Evolutionary conservation across 2,113 vertebrate genomes (phyloP), one percentile per base, ranked within the genome.

Genomic region (Uropsilus gracilis): DNA sequence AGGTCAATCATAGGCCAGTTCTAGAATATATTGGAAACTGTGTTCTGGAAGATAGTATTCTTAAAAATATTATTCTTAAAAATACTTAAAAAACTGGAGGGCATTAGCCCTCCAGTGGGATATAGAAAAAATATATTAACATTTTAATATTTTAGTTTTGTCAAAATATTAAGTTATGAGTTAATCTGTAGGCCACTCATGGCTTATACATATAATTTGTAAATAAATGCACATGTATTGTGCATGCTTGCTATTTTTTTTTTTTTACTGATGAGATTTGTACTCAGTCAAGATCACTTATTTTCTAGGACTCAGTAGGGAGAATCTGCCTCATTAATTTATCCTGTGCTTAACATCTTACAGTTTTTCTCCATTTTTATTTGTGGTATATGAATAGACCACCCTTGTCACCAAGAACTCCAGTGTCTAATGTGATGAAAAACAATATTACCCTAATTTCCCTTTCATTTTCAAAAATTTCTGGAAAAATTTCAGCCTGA

Each of bases 311-410:
- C 28, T 28, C 59, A 95, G 69, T 34, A 63, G 78, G 42, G 78
- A 94, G 34, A 86, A 55, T 59, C 73, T 75, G 92, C 82, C 48
- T 91, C 95, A 68, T 94, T 97, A 94, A 95, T 77, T 93, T 90
- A 84, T 30, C 30, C 76, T 53, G 11, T 14, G 28, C 80, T 42
- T 88, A 92, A 72, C 97, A 68, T 30, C 10, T 46, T 85, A 78
- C 44, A 53, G 5, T 46, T 73, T 85, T 59, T 48, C 24, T 50
- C 44, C 2, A 2, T 0, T 42, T 94, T 90, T 71, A 89, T 39
- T 55, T 75, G 50, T 78, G 14, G 88, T 91, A 11, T 61, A 32
- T 81, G 63, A 59, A 64, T 63, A 30, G 81, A 53, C 55, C 80
- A 81, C 28, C 17, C 20, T 28, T 89, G 53, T 72, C 75, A 92